Evolutionary conservation across 2,888 invertebrate genomes (phyloP), one percentile per base, ranked within the genome.

Genomic region (Microplitis deprimator): DNA sequence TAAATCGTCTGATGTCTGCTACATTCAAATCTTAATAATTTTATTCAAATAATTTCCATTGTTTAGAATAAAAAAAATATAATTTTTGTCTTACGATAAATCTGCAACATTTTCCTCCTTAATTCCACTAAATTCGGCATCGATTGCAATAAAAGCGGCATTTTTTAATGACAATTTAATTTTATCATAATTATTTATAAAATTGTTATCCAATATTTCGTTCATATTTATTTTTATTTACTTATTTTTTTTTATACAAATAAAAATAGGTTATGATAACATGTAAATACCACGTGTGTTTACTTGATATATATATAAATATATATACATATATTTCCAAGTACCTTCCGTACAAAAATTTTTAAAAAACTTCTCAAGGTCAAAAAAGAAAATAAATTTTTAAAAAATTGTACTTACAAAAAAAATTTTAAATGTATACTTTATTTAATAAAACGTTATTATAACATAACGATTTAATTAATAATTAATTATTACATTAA

Each of bases 91-190:
- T 77, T 50, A 77, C 73, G 77, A 71, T 7, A 75, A 39, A 61
- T 68, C 71, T 4, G 78, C 62, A 50, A 68, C 70, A 62, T 73
- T 73, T 4, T 69, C 16, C 16, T 91, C 83, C 74, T 88, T 87
- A 70, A 93, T 87, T 38, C 92, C 95, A 77, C 94, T 94, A 86
- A 95, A 95, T 91, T 96, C 96, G 13, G 93, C 92, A 88, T 96
- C 96, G 81, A 96, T 91, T 16, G 93, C 92, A 82, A 95, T 88
- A 85, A 94, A 94, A 81, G 92, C 91, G 7, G 93, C 91, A 69
- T 91, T 90, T 85, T 92, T 91, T 39, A 95, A 88, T 78, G 91
- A 89, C 79, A 89, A 87, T 82, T 91, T 90, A 81, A 95, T 91
- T 82, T 92, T 90, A 8, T 92, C 92, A 80, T 92, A 90, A 74